Base-by-base conservation (phyloP, 2,113 vertebrate species). In the Lamprotornis superbus region DNA sequence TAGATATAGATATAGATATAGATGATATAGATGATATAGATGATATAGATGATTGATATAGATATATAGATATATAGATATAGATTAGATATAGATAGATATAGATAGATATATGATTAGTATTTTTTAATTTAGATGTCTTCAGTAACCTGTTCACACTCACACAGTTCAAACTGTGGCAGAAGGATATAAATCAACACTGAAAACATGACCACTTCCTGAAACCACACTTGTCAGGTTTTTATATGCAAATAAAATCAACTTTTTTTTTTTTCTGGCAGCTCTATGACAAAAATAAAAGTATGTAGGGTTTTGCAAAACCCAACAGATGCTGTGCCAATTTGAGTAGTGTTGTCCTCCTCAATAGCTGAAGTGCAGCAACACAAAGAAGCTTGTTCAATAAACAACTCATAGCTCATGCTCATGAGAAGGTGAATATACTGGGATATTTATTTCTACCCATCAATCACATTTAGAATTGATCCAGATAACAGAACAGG, bases 261-360 rank as follows among this genome's bases (percentile, higher is more conserved):
- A 74, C 42, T 56, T 83, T 91, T 65, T 95, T 20, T 55, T 83
- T 91, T 65, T 95, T 20, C 84, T 35, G 40, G 71, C 74, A 96
- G 53, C 78, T 85, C 65, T 87, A 10, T 35, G 67, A 84, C 74
- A 94, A 95, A 96, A 92, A 95, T 94, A 95, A 80, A 94, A 85
- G 27, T 39, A 94, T 73, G 81, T 55, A 93, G 78, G 70, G 83
- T 83, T 95, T 52, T 91, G 42, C 63, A 35, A 47, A 85, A 64
- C 78, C 27, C 25, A 67, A 50, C 93, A 95, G 93, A 95, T 94
- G 90, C 84, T 82, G 37, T 83, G 50, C 50, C 87, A 65, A 33
- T 95, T 79, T 96, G 35, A 65, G 70, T 50, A 67, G 55, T n/a
- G 57, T 78, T 71, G 59, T 85, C 75, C 55, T 95, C 59, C 91